A percentile compares a stretch with the other conserved stretches of the same genome.
phyloP scores from a whole-genome alignment of 35 echinoderm and acorn worm genomes.

The Apostichopus parvimensis region DNA sequence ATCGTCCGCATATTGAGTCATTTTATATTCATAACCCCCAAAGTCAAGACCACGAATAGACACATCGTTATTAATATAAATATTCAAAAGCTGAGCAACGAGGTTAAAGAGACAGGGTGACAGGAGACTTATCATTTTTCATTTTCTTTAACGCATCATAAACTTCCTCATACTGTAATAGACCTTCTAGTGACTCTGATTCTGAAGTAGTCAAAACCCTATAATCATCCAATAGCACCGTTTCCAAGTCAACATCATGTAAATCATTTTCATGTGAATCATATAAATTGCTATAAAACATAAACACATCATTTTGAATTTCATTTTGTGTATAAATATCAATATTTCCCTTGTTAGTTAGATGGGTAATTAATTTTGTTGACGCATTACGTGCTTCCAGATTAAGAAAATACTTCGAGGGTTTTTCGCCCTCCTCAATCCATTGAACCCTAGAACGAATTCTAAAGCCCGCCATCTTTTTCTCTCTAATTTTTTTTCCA shows the following conservation, averaged over 20 bases:
- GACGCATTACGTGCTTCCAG: not conserved
- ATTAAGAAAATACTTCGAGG: conserved; percentile 22
- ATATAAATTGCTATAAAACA: conserved; percentile 11
- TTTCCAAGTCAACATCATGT: not conserved
- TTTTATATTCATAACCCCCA: too few relatives aligned
- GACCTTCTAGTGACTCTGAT: conserved; percentile 23
- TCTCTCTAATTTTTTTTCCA: not conserved
- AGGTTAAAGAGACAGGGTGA: too few relatives aligned
- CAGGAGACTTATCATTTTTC: conserved; percentile 45
- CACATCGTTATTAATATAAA: too few relatives aligned
- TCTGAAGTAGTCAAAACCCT: not conserved
- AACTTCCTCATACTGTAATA: conserved; percentile 31
- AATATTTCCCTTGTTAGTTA: not conserved
- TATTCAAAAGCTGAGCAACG: too few relatives aligned
- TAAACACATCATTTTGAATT: conserved; percentile 26
- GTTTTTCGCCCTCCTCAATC: conserved; percentile 14
- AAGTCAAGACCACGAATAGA: too few relatives aligned
- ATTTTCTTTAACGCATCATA: conserved; percentile 11
- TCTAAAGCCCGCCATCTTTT: not conserved
- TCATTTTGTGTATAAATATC: conserved; percentile 45
- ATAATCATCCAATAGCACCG: not conserved
- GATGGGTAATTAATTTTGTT: not conserved
- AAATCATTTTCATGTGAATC: not conserved
- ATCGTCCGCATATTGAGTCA: too few relatives aligned
- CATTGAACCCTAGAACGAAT: conserved; percentile 5